phyloP scores from a whole-genome alignment of 2,113 vertebrate genomes.

The Bolborhynchus lineola region DNA sequence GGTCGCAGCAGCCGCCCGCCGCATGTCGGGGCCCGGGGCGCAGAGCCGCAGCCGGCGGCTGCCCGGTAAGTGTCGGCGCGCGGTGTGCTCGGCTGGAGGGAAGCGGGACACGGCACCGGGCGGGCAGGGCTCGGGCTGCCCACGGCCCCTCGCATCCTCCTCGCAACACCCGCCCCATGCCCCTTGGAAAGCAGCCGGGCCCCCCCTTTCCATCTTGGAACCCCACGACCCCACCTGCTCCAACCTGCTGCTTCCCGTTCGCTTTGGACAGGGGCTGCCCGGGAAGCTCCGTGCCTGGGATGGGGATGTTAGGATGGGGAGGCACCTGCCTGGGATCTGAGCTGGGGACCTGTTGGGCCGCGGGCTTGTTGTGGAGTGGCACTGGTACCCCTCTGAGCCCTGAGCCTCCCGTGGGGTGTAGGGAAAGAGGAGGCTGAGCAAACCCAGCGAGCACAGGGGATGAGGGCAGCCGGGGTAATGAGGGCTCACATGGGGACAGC shows the following conservation, averaged over 20 bases:
- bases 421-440: background rate
- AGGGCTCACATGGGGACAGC: background rate
- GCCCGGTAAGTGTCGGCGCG: constrained; percentile 11
- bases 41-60: constrained; percentile 37
- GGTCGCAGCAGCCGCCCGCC: background rate
- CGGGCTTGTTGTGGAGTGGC: background rate
- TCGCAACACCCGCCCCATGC: background rate
- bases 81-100: background rate
- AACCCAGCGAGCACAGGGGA: background rate
- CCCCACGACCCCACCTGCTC: background rate
- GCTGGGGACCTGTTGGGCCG: constrained; percentile 2
- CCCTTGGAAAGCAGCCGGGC: background rate
- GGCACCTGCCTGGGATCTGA: background rate
- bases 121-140: background rate
- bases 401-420: background rate
- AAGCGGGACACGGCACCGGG: background rate
- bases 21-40: constrained; percentile 26
- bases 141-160: background rate
- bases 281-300: background rate
- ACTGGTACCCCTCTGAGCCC: background rate
- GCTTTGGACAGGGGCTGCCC: background rate
- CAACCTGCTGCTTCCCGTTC: background rate
- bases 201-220: too few relatives aligned
- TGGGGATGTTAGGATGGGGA: background rate
- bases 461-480: background rate